phyloP scores from a whole-genome alignment of 1,140 invertebrate species.

The Luehdorfia chinensis region DNA sequence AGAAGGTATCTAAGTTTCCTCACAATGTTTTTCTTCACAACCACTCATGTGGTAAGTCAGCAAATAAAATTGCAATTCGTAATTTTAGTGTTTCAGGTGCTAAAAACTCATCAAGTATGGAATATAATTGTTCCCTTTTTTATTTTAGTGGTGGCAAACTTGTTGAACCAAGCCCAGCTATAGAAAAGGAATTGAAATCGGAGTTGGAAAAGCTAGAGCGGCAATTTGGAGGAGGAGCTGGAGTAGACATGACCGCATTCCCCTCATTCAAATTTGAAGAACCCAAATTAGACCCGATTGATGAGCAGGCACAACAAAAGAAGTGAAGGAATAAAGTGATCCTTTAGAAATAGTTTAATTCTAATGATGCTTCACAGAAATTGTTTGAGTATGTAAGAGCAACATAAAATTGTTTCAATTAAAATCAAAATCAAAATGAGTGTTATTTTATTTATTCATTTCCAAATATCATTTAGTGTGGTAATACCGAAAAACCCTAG shows the following conservation, averaged over 20 bases:
- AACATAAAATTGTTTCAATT: not conserved
- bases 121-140: no score
- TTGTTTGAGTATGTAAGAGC: not conserved
- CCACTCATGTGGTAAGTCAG: no score
- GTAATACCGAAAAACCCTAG: no score
- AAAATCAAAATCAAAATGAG: no score
- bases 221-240: constrained; percentile 85
- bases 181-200: constrained; percentile 84
- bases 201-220: constrained; percentile 89
- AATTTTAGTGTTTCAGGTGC: no score
- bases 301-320: constrained; percentile 49
- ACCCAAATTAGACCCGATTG: constrained; percentile 80
- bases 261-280: constrained; percentile 89
- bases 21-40: no score
- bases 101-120: no score
- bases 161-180: constrained; percentile 87
- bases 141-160: constrained; percentile 86
- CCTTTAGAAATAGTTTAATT: constrained; percentile 16
- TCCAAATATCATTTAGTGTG: no score
- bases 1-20: no score
- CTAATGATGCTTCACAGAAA: not conserved
- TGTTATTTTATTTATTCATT: no score
- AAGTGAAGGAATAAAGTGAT: constrained; percentile 44
- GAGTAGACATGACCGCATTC: constrained; percentile 92
- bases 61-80: no score